These are phyloP conservation scores for Proteles cristata DNA, from an alignment of 2,113 vertebrate species.

Conservation along the genomic window DNA sequence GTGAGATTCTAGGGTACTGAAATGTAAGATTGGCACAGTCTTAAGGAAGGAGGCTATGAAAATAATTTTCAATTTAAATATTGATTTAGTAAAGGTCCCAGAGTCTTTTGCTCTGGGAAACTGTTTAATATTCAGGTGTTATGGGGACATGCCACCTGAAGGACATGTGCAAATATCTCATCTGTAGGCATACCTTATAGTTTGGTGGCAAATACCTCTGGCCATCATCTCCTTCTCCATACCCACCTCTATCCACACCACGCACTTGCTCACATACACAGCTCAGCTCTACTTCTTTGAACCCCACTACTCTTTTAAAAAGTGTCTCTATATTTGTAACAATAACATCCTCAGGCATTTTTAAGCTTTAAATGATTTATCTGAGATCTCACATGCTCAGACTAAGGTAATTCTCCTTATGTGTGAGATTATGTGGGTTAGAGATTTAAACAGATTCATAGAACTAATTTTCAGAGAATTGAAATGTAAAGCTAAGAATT, in stretches of 20 bases:
- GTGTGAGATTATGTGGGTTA: neutral
- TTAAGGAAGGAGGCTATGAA: neutral
- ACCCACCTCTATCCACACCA: accelerated
- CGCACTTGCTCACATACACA: neutral
- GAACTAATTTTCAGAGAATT: neutral
- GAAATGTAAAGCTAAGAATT: neutral
- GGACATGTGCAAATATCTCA: neutral
- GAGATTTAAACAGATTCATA: neutral
- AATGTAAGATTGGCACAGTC: neutral
- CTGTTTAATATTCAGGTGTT: neutral
- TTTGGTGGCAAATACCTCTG: neutral
- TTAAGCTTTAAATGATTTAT: neutral
- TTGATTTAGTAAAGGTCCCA: neutral
- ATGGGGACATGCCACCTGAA: neutral
- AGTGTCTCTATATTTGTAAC: neutral
- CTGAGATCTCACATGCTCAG: neutral
- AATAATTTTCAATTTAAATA: slow-evolving; percentile 1
- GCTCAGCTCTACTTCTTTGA: neutral
- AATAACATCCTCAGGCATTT: neutral
- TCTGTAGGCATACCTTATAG: neutral
- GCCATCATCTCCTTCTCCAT: neutral
- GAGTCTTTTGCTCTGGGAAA: neutral
- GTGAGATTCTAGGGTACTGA: neutral
- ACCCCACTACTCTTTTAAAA: neutral
- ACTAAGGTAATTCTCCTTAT: neutral